These are phyloP conservation scores for Hemichromis elongatus DNA, from an alignment of 2,113 vertebrate species.

Conservation along the genomic window DNA sequence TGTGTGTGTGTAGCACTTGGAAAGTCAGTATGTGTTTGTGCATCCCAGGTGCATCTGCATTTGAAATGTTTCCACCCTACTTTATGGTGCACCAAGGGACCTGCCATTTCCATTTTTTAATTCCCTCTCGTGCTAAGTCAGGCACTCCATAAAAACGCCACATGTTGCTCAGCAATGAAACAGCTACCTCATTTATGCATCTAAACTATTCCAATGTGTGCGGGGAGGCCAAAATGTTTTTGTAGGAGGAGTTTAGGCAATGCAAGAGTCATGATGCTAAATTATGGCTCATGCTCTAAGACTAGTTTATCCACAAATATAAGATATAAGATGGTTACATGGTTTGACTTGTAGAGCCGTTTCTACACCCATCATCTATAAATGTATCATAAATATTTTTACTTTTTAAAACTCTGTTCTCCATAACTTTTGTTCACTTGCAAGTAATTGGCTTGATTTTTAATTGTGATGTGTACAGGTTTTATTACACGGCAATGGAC, in stretches of 20 bases:
- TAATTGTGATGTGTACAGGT: conserved; percentile 36
- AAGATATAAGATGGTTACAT: background rate
- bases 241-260: conserved; percentile 3
- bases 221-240: conserved; percentile 29
- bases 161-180: conserved; percentile 70
- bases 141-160: conserved; percentile 70
- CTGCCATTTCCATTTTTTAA: conserved; percentile 72
- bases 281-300: background rate
- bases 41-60: conserved; percentile 68
- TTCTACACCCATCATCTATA: background rate
- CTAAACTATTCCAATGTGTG: conserved; percentile 38
- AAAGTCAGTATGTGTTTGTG: conserved; percentile 53
- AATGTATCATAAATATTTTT: background rate
- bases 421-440: conserved; percentile 28
- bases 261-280: background rate
- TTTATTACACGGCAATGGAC: conserved; percentile 39
- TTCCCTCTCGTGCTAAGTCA: conserved; percentile 61
- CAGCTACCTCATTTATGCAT: conserved; percentile 56
- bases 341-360: background rate
- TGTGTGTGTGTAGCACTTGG: conserved; percentile 8
- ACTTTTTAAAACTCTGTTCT: background rate
- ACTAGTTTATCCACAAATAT: background rate
- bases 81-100: conserved; percentile 71
- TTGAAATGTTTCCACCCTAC: conserved; percentile 64
- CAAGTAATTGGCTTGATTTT: conserved; percentile 67